Evolutionary conservation across 2,113 vertebrate genomes (phyloP).

Genomic region (Tupaia chinensis): DNA sequence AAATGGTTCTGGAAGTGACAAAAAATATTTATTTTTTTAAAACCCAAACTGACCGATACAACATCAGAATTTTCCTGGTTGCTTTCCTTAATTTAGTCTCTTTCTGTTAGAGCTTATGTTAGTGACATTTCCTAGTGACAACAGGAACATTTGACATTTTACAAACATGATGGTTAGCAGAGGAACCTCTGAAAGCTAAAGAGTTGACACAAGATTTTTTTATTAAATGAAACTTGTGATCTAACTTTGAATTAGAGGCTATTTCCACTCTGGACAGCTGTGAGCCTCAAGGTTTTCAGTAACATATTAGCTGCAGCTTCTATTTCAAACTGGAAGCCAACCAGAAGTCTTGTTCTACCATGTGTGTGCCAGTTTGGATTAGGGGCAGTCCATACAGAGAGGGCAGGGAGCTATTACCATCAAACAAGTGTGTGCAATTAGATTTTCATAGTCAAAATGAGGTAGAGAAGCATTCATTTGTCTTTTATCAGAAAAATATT

Average conservation of each 20-base stretch:
- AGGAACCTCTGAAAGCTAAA: not conserved
- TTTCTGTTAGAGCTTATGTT: slow-evolving; percentile 44
- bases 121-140: slow-evolving; percentile 25
- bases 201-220: not conserved
- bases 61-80: slow-evolving; percentile 9
- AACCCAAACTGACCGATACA: slow-evolving; percentile 11
- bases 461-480: not conserved
- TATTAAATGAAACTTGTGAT: not conserved
- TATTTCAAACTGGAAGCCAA: slow-evolving; percentile 33
- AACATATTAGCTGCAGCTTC: not conserved
- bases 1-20: slow-evolving; percentile 25
- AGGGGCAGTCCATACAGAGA: not conserved
- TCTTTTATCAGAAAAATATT: slow-evolving; percentile 31
- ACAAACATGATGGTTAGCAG: slow-evolving; percentile 1
- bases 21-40: not conserved
- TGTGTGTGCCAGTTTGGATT: not conserved
- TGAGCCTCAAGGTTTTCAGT: not conserved
- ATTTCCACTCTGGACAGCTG: not conserved
- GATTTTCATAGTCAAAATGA: not conserved
- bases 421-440: not conserved
- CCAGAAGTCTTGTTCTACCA: not conserved
- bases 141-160: slow-evolving; percentile 5
- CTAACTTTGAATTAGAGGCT: not conserved
- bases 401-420: not conserved
- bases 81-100: slow-evolving; percentile 32